These are phyloP conservation scores for Gadus chalcogrammus DNA, from an alignment of 2,113 vertebrate genomes.

Conservation along the genomic window DNA sequence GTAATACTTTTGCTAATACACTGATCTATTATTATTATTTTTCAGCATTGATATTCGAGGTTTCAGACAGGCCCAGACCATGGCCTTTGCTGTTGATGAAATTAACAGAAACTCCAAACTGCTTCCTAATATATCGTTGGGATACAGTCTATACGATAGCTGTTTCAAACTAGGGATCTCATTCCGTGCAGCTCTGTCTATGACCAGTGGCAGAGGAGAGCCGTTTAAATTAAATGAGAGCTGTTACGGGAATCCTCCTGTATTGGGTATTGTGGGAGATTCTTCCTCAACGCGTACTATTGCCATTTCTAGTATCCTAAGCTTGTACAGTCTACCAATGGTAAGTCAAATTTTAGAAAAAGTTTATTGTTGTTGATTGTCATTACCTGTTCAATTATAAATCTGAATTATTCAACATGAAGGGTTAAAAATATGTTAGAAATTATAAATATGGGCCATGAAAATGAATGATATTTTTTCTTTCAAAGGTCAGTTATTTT, in stretches of 20 bases:
- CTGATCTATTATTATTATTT: not conserved
- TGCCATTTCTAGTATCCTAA: conserved; percentile 58
- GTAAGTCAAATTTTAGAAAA: conserved; percentile 38
- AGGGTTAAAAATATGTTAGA: not conserved
- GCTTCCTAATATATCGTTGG: conserved; percentile 57
- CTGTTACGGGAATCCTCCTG: conserved; percentile 50
- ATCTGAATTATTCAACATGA: not conserved
- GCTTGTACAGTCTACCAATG: conserved; percentile 59
- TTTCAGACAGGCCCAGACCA: conserved; percentile 56
- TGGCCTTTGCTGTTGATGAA: conserved; percentile 65
- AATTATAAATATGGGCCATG: no score
- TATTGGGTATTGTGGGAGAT: conserved; percentile 64
- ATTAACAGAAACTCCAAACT: conserved; percentile 57
- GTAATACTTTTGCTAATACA: no score
- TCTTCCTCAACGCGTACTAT: conserved; percentile 59
- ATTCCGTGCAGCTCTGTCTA: conserved; percentile 46
- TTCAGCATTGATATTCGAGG: conserved; percentile 49
- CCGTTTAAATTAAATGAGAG: conserved; percentile 22
- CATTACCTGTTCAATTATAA: not conserved
- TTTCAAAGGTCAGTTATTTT: conserved; percentile 54
- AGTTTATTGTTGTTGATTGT: not conserved
- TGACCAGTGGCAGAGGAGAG: conserved; percentile 48
- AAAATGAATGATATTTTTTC: not conserved
- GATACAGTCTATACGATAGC: conserved; percentile 62
- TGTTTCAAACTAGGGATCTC: conserved; percentile 53